A percentile compares a stretch with the other conserved stretches of the same genome.
Conservation (phyloP, 2,113 vertebrate species). For the Sinocyclocheilus rhinocerous region DNA sequence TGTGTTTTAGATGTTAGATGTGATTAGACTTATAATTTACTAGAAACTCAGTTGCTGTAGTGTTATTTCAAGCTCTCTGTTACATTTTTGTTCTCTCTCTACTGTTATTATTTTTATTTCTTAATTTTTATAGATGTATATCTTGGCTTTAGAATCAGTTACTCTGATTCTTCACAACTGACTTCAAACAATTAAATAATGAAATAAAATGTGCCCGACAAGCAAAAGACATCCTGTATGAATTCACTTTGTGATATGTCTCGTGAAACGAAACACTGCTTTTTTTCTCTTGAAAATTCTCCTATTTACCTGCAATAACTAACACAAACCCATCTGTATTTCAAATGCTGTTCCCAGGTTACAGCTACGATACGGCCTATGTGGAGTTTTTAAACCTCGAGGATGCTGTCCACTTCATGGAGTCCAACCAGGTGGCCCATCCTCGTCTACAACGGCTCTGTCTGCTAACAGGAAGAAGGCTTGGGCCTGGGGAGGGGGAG, state of each 20-base stretch:
- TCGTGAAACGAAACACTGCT: conserved; percentile 42
- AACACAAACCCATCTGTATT: conserved; percentile 99
- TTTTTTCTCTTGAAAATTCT: conserved; percentile 63
- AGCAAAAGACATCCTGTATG: conserved; percentile 12
- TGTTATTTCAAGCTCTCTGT: neutral
- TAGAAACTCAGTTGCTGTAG: neutral
- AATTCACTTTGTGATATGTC: conserved; percentile 46
- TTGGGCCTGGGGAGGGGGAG: conserved; percentile 78
- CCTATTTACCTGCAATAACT: conserved; percentile 83
- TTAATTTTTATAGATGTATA: neutral
- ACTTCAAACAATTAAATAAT: conserved; percentile 12
- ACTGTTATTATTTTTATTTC: neutral
- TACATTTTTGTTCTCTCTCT: neutral
- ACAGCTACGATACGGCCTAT: conserved; percentile 99
- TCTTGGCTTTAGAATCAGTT: neutral
- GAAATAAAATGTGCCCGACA: conserved; percentile 27
- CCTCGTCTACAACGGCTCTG: conserved; percentile 92
- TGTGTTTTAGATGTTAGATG: neutral
- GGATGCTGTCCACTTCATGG: conserved; percentile 99
- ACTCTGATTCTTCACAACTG: neutral
- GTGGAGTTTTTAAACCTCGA: conserved; percentile 99
- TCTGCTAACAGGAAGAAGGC: conserved; percentile 81
- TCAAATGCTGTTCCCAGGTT: conserved; percentile 99
- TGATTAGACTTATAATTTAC: neutral
- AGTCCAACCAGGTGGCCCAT: conserved; percentile 99